Base-by-base conservation (phyloP, 2,113 vertebrate genomes). In the Panthera tigris region DNA sequence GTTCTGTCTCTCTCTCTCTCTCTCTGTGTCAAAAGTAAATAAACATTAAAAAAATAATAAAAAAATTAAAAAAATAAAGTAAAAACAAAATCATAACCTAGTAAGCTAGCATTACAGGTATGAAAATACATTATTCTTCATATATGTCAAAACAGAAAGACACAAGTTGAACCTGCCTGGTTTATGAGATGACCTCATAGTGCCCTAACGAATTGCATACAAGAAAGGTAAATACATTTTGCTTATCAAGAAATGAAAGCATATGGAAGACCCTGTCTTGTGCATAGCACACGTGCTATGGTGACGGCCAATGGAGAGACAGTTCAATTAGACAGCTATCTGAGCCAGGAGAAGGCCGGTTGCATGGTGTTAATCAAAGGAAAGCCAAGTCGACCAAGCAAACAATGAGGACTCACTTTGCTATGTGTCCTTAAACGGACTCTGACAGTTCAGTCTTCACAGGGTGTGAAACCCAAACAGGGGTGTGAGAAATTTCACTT, bases 301-400 rank as follows among this genome's bases (percentile, higher is more conserved):
- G n/a, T 13, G 7, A 41, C 0, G 4, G 13, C 21, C 29, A 15
- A 27, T 0, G 2, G 2, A 0, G 3, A 86, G 14, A 7, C 13
- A 52, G 27, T 52, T 89, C 80, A 73, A 12, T 12, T 36, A 21
- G 18, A 45, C 5, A 41, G 23, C 48, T 89, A 29, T 69, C 8
- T 31, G 41, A 66, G 29, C 50, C 3, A 16, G 74, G 4, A 55
- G 19, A 33, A 5, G 23, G 11, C 14, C 79, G 50, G 36, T 78
- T 57, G 66, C 41, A 50, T 55, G 18, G 36, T 14, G 3, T 8
- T 33, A 18, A 36, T 86, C 13, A 74, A 48, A 39, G 2, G 11
- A n/a, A 41, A 87, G 9, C 31, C 9, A 65, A 39, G 52, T 73
- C 13, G 29, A 52, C 25, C 55, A 66, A 85, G 78, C 69, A 84